Conservation (phyloP, 2,113 vertebrate species). For the Epinephelus lanceolatus region DNA sequence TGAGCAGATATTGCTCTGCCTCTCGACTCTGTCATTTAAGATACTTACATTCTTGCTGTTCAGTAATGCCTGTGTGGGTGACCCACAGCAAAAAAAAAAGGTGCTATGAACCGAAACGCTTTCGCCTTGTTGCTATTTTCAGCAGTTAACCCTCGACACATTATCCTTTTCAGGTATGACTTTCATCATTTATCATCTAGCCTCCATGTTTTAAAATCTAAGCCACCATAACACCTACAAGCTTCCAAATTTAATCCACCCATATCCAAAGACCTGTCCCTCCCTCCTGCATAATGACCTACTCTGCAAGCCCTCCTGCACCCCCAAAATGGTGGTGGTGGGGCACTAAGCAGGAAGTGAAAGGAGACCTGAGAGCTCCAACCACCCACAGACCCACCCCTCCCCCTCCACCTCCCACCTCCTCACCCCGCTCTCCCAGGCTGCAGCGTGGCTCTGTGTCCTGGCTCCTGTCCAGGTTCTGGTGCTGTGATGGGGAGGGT, state of each 20-base stretch:
- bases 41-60: conserved; percentile 21
- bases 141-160: conserved; percentile 24
- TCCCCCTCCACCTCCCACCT: conserved; percentile 29
- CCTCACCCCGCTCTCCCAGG: conserved; percentile 68
- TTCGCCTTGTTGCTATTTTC: conserved; percentile 38
- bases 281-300: conserved; percentile 24
- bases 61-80: conserved; percentile 33
- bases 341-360: conserved; percentile 75
- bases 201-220: conserved; percentile 38
- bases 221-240: conserved; percentile 11
- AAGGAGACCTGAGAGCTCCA: conserved; percentile 64
- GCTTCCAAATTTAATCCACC: conserved; percentile 26
- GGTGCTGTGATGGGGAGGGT: conserved; percentile 88
- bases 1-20: conserved; percentile 23
- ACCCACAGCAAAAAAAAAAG: conserved; percentile 16
- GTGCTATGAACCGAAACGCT: conserved; percentile 34
- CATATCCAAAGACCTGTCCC: conserved; percentile 35
- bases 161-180: conserved; percentile 37
- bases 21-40: conserved; percentile 62
- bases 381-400: conserved; percentile 68
- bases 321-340: conserved; percentile 36
- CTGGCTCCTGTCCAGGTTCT: conserved; percentile 89
- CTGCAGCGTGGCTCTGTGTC: conserved; percentile 75
- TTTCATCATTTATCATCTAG: conserved; percentile 45
- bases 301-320: conserved; percentile 40